These are phyloP conservation scores for Aelia acuminata DNA, from an alignment of 2,888 invertebrate genomes.

Conservation along the genomic window DNA sequence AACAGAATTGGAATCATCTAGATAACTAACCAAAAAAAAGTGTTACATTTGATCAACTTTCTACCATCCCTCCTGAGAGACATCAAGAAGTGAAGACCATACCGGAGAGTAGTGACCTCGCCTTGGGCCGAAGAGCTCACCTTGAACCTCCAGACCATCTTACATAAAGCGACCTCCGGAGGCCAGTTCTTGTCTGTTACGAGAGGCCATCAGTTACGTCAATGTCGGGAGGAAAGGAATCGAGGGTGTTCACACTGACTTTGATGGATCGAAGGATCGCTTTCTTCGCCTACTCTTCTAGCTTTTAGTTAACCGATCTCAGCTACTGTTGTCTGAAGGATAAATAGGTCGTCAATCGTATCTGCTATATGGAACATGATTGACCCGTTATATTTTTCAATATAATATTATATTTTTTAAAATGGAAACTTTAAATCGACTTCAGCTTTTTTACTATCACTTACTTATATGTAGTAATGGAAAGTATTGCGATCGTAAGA, in stretches of 20 bases:
- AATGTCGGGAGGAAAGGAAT: neutral
- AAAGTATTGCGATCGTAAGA: no score
- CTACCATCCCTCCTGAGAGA: neutral
- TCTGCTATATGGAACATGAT: neutral
- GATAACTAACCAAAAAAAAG: no score
- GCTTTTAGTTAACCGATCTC: neutral
- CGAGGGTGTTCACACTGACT: neutral
- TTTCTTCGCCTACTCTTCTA: neutral
- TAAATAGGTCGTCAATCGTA: no score
- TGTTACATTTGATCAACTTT: no score
- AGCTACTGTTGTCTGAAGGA: neutral
- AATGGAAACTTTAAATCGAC: no score
- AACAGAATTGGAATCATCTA: no score
- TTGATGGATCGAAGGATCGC: neutral
- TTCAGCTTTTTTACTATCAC: no score
- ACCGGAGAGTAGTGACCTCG: neutral
- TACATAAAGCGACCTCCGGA: neutral
- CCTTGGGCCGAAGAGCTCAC: neutral
- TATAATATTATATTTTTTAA: no score
- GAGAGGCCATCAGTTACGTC: neutral
- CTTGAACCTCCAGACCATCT: neutral
- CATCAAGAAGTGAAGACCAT: neutral
- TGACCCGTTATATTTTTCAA: no score
- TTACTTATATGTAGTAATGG: no score
- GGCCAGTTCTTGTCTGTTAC: slow-evolving; percentile 10